Evolutionary conservation across 2,113 vertebrate genomes (phyloP).

Genomic region (Halcyon malimbica): DNA sequence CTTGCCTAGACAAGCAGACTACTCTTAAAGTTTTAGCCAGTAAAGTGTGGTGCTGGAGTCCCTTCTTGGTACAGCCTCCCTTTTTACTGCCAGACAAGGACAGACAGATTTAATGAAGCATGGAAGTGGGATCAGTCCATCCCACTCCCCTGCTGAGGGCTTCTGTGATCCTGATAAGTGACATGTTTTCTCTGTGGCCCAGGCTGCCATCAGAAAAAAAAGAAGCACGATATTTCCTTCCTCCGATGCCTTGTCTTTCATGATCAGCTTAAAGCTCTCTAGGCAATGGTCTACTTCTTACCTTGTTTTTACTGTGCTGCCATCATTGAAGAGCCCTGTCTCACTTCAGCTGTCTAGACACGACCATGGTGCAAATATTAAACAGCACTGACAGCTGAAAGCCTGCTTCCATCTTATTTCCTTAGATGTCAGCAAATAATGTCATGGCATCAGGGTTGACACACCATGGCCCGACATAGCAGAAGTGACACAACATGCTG

Average conservation of each 20-base stretch:
- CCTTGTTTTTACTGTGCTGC: background rate
- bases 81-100: background rate
- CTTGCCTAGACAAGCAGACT: background rate
- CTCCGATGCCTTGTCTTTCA: background rate
- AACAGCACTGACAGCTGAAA: constrained; percentile 2
- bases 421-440: constrained; percentile 31
- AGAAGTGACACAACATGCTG: background rate
- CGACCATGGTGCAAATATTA: constrained; percentile 23
- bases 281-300: background rate
- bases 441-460: background rate
- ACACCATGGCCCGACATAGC: background rate
- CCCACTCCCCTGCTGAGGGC: background rate
- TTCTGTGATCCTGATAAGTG: background rate
- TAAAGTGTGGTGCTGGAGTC: background rate
- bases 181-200: background rate
- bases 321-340: background rate
- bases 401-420: constrained; percentile 17
- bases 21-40: background rate
- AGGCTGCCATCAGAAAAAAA: background rate
- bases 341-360: constrained; percentile 5
- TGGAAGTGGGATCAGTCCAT: background rate
- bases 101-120: background rate
- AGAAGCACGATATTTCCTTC: background rate
- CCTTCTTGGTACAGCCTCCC: background rate
- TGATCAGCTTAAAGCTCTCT: background rate